These are phyloP conservation scores for Phenacoccus solenopsis DNA, from an alignment of 1,140 invertebrate species.

Conservation along the genomic window DNA sequence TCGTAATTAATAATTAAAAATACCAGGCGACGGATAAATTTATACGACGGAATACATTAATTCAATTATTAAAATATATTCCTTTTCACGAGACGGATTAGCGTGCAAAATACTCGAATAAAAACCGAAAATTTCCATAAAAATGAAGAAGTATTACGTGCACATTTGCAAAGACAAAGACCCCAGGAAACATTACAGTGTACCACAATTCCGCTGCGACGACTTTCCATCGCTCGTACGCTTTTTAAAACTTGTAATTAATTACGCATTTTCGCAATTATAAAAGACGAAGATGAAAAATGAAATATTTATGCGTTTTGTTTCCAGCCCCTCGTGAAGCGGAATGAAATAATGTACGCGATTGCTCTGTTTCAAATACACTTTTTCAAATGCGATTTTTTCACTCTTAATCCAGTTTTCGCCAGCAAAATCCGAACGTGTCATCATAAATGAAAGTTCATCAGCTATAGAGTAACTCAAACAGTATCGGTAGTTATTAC, in stretches of 20 bases:
- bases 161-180: neutral
- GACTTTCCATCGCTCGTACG: neutral
- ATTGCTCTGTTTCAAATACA: too few species aligned
- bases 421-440: too few species aligned
- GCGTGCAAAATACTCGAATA: neutral
- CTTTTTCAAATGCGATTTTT: too few species aligned
- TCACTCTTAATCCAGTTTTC: too few species aligned
- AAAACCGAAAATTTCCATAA: constrained; percentile 1
- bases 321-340: too few species aligned
- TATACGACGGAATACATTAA: neutral
- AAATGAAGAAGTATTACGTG: neutral
- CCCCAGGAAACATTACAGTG: neutral
- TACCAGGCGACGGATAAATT: neutral
- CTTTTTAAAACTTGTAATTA: neutral
- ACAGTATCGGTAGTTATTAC: too few species aligned
- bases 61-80: neutral
- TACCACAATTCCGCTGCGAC: too few species aligned
- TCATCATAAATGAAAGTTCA: too few species aligned
- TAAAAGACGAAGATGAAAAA: neutral
- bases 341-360: too few species aligned
- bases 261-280: neutral
- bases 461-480: too few species aligned
- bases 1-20: neutral
- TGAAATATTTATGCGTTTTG: too few species aligned
- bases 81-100: neutral